Evolutionary conservation across 1,140 invertebrate genomes (phyloP).

Genomic region (Drosophila fuyamai): DNA sequence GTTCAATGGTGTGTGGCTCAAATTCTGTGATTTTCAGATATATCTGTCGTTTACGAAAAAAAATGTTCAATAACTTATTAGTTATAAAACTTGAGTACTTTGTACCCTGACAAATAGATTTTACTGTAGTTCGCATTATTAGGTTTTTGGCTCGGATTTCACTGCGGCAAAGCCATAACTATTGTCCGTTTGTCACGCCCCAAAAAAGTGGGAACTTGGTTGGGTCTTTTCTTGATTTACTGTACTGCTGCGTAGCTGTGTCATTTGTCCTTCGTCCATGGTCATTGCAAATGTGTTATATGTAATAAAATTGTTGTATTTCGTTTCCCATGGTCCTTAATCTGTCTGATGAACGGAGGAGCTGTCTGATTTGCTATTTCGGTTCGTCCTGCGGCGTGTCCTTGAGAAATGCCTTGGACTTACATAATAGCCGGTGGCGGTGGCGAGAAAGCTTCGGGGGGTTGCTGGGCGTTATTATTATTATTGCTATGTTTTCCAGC

Average conservation of each 20-base stretch:
- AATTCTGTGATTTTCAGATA: no score
- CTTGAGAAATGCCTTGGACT: slow-evolving; percentile 54
- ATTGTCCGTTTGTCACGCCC: slow-evolving; percentile 67
- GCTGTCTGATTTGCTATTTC: slow-evolving; percentile 55
- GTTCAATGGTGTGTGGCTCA: no score
- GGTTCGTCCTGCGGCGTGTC: slow-evolving; percentile 50
- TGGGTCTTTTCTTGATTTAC: slow-evolving; percentile 59
- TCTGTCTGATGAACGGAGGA: slow-evolving; percentile 30
- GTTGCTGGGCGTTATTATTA: slow-evolving; percentile 38
- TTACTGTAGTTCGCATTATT: slow-evolving; percentile 18
- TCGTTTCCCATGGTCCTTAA: slow-evolving; percentile 21
- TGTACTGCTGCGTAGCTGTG: slow-evolving; percentile 40
- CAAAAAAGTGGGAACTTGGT: slow-evolving; percentile 20
- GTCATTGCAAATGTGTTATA: slow-evolving; percentile 49
- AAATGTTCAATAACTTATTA: not conserved
- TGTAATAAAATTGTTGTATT: slow-evolving; percentile 59
- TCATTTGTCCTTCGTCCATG: slow-evolving; percentile 59
- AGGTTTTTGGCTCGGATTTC: slow-evolving; percentile 24
- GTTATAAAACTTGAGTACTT: slow-evolving; percentile 1
- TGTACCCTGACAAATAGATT: slow-evolving; percentile 13
- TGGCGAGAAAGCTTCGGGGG: slow-evolving; percentile 2
- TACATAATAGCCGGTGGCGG: slow-evolving; percentile 60
- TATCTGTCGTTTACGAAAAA: no score
- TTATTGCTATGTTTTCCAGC: slow-evolving; percentile 45
- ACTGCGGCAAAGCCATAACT: slow-evolving; percentile 55